A percentile compares a stretch with the other conserved stretches of the same genome.
Conservation (phyloP, 2,113 vertebrate species). For the Cavia porcellus region DNA sequence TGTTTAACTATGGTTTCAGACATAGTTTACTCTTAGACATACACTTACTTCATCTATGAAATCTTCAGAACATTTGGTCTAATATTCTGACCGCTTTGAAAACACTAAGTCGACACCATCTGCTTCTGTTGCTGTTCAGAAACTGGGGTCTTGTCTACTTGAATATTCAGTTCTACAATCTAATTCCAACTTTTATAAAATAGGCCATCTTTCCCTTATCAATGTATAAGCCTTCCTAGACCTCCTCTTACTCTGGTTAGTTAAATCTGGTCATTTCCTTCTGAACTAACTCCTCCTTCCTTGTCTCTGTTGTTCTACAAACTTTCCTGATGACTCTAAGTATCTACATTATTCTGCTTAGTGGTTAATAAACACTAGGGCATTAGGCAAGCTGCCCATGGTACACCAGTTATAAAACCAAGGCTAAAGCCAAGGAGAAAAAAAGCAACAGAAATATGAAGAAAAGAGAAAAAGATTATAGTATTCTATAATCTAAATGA, state of each 20-base stretch:
- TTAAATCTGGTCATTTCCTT: constrained; percentile 35
- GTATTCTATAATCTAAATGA: not conserved
- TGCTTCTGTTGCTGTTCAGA: constrained; percentile 18
- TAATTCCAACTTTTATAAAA: not conserved
- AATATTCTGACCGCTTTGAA: not conserved
- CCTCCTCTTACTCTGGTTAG: not conserved
- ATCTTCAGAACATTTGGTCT: constrained; percentile 2
- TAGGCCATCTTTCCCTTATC: not conserved
- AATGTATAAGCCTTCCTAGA: not conserved
- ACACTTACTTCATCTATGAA: not conserved
- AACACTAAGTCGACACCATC: not conserved
- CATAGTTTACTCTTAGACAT: constrained; percentile 28
- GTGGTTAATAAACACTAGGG: not conserved
- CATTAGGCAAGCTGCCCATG: not conserved
- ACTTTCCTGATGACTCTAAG: constrained; percentile 23
- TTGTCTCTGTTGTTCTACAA: constrained; percentile 39
- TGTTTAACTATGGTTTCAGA: constrained; percentile 21
- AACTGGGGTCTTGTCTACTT: not conserved
- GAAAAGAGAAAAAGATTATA: not conserved
- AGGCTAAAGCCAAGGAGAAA: not conserved
- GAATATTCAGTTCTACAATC: not conserved
- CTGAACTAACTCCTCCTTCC: not conserved
- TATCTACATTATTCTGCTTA: constrained; percentile 31
- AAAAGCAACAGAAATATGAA: not conserved
- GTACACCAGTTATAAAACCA: not conserved